Base-by-base conservation (phyloP, 2,888 invertebrate species). In the Apotomis betuletana region DNA sequence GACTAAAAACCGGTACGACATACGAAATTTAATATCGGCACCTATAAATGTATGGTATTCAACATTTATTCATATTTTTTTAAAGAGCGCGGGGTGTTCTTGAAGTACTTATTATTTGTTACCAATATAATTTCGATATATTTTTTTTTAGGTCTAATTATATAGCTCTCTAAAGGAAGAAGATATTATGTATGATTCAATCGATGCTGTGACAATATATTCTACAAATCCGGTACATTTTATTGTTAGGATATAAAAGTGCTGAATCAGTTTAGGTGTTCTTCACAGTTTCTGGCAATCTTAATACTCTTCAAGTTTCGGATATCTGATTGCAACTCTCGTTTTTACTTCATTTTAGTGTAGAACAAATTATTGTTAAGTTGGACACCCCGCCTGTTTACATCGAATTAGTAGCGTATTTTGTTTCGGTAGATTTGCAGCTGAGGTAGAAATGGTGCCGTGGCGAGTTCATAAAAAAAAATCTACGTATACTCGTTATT, bases 61-160 rank as follows among this genome's bases (percentile, higher is more conserved):
- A 6, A 57, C 46, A 36, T 10, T 3, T 41, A 41, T 41, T 63
- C 52, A 3, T 65, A n/a, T 46, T n/a, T 27, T 27, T 55, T n/a
- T n/a, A 49, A 46, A 51, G 51, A 27, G n/a, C 61, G 60, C 60
- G 46, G 54, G 69, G 69, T 69, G 69, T 62, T 51, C 5, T n/a
- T 55, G 3, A 36, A 12, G 69, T 69, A 69, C 69, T 69, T 69
- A 69, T 69, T 69, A 5, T 69, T 10, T 63, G 61, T 69, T 69
- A 63, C 54, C 62, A 63, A 57, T 49, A 55, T 15, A 44, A 44
- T 41, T 46, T 49, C 49, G 49, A 9, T 49, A 44, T 44, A 49
- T 49, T 49, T 49, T 46, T 46, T n/a, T n/a, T 6, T 49, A 44
- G 3, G 44, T 27, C 44, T 5, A 44, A 44, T 44, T 44, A 44